Conservation (phyloP, 2,113 vertebrate species). For the Cyprinus carpio region DNA sequence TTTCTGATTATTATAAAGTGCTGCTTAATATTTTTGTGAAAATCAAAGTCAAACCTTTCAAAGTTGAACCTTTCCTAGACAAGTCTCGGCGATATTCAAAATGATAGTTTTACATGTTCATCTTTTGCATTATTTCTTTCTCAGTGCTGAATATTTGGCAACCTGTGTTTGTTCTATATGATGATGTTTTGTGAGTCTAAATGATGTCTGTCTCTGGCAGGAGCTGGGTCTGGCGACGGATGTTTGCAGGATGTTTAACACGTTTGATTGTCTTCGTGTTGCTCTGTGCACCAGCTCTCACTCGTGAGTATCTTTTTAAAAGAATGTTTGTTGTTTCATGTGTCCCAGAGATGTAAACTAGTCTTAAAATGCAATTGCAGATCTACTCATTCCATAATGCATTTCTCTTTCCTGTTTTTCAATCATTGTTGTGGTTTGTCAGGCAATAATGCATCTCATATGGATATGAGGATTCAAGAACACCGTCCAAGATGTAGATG, state of each 20-base stretch:
- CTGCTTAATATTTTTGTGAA: not conserved
- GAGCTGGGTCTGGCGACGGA: conserved; percentile 33
- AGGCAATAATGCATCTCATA: not conserved
- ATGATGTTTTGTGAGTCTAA: not conserved
- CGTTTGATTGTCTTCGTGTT: conserved; percentile 28
- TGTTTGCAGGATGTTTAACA: conserved; percentile 30
- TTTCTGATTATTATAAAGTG: too few relatives aligned
- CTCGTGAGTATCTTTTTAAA: conserved; percentile 46
- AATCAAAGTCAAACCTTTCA: not conserved
- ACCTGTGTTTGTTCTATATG: not conserved
- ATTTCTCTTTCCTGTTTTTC: not conserved
- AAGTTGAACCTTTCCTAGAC: not conserved
- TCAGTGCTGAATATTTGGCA: not conserved
- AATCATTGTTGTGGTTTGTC: not conserved
- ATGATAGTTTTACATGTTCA: not conserved
- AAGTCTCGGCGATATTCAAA: not conserved
- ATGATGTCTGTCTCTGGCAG: not conserved
- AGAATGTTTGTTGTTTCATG: not conserved
- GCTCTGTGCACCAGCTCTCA: conserved; percentile 45
- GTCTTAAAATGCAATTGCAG: not conserved
- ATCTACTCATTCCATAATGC: not conserved
- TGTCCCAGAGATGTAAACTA: not conserved
- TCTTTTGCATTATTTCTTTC: not conserved
- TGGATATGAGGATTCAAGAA: not conserved
- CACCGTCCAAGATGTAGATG: too few relatives aligned